Evolutionary conservation across 2,113 vertebrate species (phyloP).

Genomic region (Vidua macroura): DNA sequence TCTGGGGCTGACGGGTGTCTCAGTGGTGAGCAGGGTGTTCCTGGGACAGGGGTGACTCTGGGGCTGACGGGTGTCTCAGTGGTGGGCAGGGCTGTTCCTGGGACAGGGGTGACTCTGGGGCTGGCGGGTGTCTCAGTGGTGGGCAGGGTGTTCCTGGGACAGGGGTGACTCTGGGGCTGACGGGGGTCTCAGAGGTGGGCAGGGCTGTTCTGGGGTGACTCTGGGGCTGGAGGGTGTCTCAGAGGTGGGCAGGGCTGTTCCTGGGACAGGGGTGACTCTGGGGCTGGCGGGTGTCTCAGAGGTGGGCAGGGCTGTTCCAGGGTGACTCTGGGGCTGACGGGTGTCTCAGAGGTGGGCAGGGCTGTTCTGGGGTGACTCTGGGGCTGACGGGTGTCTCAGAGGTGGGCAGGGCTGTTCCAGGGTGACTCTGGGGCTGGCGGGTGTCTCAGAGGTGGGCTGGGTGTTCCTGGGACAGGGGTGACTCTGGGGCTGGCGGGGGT

Average conservation of each 20-base stretch:
- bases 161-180: not conserved
- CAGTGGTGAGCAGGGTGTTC: not conserved
- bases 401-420: not conserved
- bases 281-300: not conserved
- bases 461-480: not conserved
- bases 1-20: not conserved
- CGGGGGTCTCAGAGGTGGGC: not conserved
- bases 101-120: no score
- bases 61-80: no score
- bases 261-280: fast-evolving
- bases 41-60: no score
- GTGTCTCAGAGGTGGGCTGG: no score
- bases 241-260: fast-evolving
- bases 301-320: not conserved
- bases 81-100: not conserved
- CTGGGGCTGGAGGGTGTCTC: no score
- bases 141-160: no score
- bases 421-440: no score
- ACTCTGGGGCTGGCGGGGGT: not conserved
- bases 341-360: not conserved
- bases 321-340: not conserved
- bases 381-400: no score
- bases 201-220: no score
- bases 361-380: not conserved
- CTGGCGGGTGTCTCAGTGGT: no score